A percentile compares a stretch with the other conserved stretches of the same genome.
These are phyloP conservation scores for Chrysogorgia sp. DNA, from an alignment of 92 coral and sea anemone species.

Conservation along the genomic window DNA sequence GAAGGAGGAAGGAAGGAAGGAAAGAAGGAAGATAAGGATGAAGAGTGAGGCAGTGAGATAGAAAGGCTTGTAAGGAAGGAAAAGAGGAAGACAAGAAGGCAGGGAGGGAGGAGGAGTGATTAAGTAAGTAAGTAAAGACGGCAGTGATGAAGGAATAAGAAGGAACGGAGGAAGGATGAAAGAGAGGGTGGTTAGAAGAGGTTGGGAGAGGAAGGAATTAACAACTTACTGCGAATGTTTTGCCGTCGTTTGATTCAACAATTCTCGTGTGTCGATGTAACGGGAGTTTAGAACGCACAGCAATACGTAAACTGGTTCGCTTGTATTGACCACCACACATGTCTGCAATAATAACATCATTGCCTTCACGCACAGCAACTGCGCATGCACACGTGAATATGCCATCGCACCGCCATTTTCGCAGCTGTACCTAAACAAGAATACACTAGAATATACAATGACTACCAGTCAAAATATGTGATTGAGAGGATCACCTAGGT, in stretches of 20 bases:
- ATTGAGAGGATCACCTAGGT: neutral
- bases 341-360: constrained; percentile 83
- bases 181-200: constrained; percentile 12
- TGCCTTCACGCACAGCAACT: constrained; percentile 74
- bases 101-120: neutral
- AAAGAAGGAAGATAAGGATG: neutral
- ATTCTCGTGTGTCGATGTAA: constrained; percentile 71
- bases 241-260: constrained; percentile 59
- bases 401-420: constrained; percentile 73
- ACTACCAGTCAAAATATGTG: neutral
- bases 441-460: neutral
- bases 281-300: constrained; percentile 70
- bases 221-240: constrained; percentile 19
- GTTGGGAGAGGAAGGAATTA: neutral
- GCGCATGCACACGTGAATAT: constrained; percentile 77
- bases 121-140: neutral
- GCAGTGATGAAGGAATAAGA: neutral
- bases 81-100: neutral
- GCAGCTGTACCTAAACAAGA: constrained; percentile 69
- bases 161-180: neutral
- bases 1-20: neutral
- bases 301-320: constrained; percentile 74
- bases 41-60: neutral
- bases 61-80: neutral
- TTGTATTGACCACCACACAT: constrained; percentile 81